These are phyloP conservation scores for Mesorhabditis belari DNA, from an alignment of 2,888 invertebrate species.

Conservation along the genomic window DNA sequence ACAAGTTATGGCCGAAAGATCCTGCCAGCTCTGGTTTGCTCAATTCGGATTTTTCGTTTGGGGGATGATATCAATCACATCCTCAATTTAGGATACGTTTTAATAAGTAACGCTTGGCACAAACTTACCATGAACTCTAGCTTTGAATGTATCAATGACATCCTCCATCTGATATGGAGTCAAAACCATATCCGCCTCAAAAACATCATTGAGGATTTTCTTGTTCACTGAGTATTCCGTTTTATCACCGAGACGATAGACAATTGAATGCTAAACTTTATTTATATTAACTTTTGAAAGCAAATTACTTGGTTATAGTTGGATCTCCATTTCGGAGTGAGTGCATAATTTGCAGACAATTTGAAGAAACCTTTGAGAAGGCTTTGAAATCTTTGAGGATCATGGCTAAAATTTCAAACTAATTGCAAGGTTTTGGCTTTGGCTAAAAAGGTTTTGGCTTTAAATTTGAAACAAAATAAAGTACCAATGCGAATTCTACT, in stretches of 20 bases:
- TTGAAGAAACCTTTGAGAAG: conserved; percentile 8
- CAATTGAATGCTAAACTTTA: conserved; percentile 1
- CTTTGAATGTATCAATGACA: conserved; percentile 22
- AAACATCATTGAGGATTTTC: conserved; percentile 18
- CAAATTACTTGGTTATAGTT: conserved; percentile 12
- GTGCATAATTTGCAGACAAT: conserved; percentile 12
- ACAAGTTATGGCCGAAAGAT: too few species aligned
- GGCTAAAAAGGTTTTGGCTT: too few species aligned
- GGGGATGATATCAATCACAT: too few species aligned
- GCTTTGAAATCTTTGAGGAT: conserved; percentile 6
- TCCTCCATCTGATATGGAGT: conserved; percentile 25
- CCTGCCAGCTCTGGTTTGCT: too few species aligned
- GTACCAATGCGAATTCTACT: too few species aligned
- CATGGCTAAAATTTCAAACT: conserved; percentile 1
- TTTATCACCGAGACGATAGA: conserved; percentile 16
- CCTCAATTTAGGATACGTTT: too few species aligned
- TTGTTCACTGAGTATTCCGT: conserved; percentile 24
- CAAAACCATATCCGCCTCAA: conserved; percentile 25
- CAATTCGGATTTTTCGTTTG: too few species aligned
- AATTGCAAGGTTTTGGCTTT: too few species aligned
- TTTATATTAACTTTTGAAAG: neutral
- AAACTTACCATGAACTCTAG: conserved; percentile 14
- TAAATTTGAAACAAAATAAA: too few species aligned
- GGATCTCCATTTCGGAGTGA: conserved; percentile 13
- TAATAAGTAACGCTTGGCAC: too few species aligned